Conservation (phyloP, 2,888 invertebrate genomes). For the Thereva unica region DNA sequence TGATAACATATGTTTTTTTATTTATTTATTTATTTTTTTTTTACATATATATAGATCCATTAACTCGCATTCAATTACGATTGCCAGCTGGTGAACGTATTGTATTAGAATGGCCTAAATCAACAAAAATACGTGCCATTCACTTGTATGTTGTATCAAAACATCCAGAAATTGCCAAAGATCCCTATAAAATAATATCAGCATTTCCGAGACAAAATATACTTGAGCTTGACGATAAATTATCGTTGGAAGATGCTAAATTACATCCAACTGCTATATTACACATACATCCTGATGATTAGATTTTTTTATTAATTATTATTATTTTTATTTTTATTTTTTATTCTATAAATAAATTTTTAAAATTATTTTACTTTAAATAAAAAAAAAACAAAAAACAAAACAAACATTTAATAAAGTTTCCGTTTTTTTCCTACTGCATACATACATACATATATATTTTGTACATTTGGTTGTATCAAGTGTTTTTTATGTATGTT, state of each 20-base stretch:
- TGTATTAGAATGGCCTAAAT: conserved; percentile 56
- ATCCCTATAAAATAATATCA: conserved; percentile 55
- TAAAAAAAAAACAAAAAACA: no score
- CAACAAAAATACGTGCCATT: conserved; percentile 52
- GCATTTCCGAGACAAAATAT: conserved; percentile 54
- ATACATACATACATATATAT: no score
- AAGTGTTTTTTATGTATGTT: no score
- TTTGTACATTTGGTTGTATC: no score
- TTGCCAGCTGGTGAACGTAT: conserved; percentile 48
- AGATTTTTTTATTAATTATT: conserved; percentile 35
- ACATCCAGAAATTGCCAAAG: conserved; percentile 51
- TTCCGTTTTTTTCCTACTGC: no score
- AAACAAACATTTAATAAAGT: no score
- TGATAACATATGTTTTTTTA: background rate
- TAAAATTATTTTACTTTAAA: no score
- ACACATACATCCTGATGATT: conserved; percentile 55
- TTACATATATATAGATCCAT: conserved; percentile 32
- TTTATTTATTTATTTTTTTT: conserved; percentile 10
- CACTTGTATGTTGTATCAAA: conserved; percentile 52
- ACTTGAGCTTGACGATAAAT: conserved; percentile 51
- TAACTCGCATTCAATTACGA: conserved; percentile 41
- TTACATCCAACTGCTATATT: conserved; percentile 56
- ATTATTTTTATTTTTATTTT: background rate
- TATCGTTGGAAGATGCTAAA: conserved; percentile 53
- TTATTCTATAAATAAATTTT: no score